Base-by-base conservation (phyloP, 2,888 invertebrate genomes). In the Dasysyrphus tricinctus region DNA sequence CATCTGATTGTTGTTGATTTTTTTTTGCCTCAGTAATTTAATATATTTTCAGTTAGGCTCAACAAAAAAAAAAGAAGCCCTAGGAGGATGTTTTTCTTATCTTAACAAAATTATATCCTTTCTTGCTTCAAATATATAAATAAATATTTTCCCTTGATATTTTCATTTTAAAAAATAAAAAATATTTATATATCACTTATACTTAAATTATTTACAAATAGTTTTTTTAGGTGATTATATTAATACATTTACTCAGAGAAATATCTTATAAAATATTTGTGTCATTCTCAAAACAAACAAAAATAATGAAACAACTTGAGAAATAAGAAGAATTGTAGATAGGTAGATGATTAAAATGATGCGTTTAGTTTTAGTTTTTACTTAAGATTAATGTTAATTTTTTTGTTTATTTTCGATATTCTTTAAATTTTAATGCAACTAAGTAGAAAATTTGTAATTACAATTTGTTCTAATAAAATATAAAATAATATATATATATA, bases 401-500 rank as follows among this genome's bases (percentile, higher is more conserved):
- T 12, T n/a, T 51, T 24, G 11, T 51, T 12, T 11, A n/a, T 29
- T 14, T 54, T 32, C 29, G 11, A 3, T 29, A 32, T 54, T 54
- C 12, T 54, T 54, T 54, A n/a, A 54, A 54, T 32, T 65, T 73
- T 54, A 24, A 44, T 56, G 49, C 47, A 75, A 75, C 51, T 54
- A 56, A 59, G 14, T 16, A 70, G 54, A 61, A 61, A 29, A 2
- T 24, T 57, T 47, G 37, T 29, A 56, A 34, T 61, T 63, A 70
- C 47, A 76, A 65, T 76, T 81, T 63, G 16, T 70, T 81, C 70
- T 81, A 81, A 65, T 76, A 76, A 76, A 76, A 76, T 65, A 72
- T 63, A 54, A 70, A 74, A 80, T 70, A 42, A 80, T 57, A 76
- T 76, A 32, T 57, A 79, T 80, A 76, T 57, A 76, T 76, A 32